Percentiles rank a stretch among this genome's conserved stretches.
Conservation (phyloP, 2,888 invertebrate genomes). For the Rhagonycha lutea region DNA sequence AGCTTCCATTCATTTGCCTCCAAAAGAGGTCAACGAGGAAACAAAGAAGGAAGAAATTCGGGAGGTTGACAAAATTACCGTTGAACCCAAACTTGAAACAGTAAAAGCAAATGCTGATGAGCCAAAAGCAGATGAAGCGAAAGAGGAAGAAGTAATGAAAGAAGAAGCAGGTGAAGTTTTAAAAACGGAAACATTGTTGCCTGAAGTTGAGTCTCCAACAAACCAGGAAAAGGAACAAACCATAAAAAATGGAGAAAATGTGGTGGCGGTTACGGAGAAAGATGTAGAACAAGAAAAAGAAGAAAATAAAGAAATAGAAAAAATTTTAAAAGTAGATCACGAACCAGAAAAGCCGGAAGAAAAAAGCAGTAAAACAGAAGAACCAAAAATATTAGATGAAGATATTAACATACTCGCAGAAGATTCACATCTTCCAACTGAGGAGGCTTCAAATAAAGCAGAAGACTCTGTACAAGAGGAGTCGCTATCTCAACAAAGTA, state of each 20-base stretch:
- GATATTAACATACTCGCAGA: background rate
- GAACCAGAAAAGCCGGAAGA: background rate
- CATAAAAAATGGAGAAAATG: constrained; percentile 3
- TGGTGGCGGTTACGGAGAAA: background rate
- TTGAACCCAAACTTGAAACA: background rate
- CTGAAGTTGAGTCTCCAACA: background rate
- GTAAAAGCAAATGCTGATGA: constrained; percentile 56
- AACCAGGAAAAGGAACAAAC: background rate
- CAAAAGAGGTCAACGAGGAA: constrained; percentile 32
- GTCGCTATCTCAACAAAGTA: constrained; percentile 18
- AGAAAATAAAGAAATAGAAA: background rate
- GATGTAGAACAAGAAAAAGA: background rate
- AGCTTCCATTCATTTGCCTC: constrained; percentile 52
- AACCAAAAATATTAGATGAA: background rate
- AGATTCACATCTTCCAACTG: background rate
- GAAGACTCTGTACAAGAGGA: background rate
- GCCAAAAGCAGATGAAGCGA: background rate
- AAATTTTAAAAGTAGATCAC: background rate
- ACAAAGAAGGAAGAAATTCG: constrained; percentile 4
- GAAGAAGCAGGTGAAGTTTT: background rate
- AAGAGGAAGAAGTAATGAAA: background rate
- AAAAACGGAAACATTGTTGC: background rate
- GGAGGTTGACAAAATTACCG: constrained; percentile 25
- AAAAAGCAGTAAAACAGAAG: background rate
- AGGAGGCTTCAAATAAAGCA: background rate